Evolutionary conservation across 2,888 invertebrate species (phyloP), one percentile per base, ranked within the genome.

Genomic region (Automeris io): DNA sequence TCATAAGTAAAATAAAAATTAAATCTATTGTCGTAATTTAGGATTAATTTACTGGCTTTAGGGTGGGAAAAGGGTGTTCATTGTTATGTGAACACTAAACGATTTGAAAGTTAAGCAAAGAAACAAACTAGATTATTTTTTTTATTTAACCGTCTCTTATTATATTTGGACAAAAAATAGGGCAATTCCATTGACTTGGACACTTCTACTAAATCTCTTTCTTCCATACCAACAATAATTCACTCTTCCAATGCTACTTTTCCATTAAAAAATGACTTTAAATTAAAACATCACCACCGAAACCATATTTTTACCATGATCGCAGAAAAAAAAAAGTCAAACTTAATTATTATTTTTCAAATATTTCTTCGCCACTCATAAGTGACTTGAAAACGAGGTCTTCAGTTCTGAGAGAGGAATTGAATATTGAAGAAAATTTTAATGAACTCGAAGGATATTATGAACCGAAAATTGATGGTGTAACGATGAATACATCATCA

Each of bases 121-220:
- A n/a, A n/a, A n/a, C n/a, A n/a, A n/a, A n/a, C n/a, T n/a, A n/a
- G n/a, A n/a, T n/a, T n/a, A n/a, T n/a, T n/a, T n/a, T 50, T 48
- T 72, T n/a, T 74, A 76, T 49, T 53, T 76, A 23, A 57, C 70
- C 1, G 64, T 57, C 9, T 70, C 70, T 2, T 77, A 68, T 37
- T 67, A 76, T 16, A 63, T 13, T 46, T 77, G 46, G 74, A 77
- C 39, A 49, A 51, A 22, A 75, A 78, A 50, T 78, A 77, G 79
- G 77, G 77, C 0, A 49, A 43, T 1, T 51, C 71, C 0, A 47
- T 78, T 0, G 71, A 78, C 42, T 51, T 78, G 41, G 70, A 73
- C 2, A 53, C 53, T 3, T 40, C 61, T 0, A 52, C 54, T 8
- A 57, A 57, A 3, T 42, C 51, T 0, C 22, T 44, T 0, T 51